phyloP scores from a whole-genome alignment of 2,113 vertebrate genomes.

The Nerophis lumbriciformis region DNA sequence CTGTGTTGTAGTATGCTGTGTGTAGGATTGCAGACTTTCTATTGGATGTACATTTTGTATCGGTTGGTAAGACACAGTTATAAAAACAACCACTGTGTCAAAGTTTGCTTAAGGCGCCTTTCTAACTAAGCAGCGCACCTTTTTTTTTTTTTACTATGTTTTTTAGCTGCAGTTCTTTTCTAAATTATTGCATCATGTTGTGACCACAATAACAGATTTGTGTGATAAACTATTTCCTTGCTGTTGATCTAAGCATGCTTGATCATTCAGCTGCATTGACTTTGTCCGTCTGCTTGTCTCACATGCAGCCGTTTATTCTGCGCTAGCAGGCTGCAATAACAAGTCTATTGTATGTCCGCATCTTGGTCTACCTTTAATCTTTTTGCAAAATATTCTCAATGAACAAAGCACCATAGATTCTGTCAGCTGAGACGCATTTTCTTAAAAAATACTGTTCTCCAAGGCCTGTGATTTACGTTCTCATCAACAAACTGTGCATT shows the following conservation, averaged over 20 bases:
- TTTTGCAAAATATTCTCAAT: constrained; percentile 14
- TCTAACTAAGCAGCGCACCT: constrained; percentile 15
- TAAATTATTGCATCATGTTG: constrained; percentile 7
- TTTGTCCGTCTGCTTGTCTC: constrained; percentile 28
- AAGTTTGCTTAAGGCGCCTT: constrained; percentile 33
- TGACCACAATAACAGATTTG: neutral
- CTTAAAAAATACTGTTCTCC: constrained; percentile 8
- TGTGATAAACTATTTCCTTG: constrained; percentile 6
- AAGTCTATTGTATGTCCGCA: constrained; percentile 13
- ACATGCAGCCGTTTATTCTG: constrained; percentile 22
- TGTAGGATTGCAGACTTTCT: constrained; percentile 39
- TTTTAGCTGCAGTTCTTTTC: constrained; percentile 3
- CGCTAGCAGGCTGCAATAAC: constrained; percentile 27
- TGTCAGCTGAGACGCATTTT: constrained; percentile 12
- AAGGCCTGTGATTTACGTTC: no score
- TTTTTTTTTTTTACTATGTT: constrained; percentile 28
- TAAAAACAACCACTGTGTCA: constrained; percentile 28
- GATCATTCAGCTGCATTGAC: constrained; percentile 22
- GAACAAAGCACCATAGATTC: constrained; percentile 24
- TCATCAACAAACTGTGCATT: constrained; percentile 1
- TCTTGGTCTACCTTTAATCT: constrained; percentile 27
- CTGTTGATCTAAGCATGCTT: constrained; percentile 15
- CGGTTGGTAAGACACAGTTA: constrained; percentile 37
- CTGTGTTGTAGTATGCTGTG: neutral
- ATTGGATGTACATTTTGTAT: constrained; percentile 56